These are phyloP conservation scores for Disparrhopalites patrizii DNA, from an alignment of 2,888 invertebrate genomes.

Conservation along the genomic window DNA sequence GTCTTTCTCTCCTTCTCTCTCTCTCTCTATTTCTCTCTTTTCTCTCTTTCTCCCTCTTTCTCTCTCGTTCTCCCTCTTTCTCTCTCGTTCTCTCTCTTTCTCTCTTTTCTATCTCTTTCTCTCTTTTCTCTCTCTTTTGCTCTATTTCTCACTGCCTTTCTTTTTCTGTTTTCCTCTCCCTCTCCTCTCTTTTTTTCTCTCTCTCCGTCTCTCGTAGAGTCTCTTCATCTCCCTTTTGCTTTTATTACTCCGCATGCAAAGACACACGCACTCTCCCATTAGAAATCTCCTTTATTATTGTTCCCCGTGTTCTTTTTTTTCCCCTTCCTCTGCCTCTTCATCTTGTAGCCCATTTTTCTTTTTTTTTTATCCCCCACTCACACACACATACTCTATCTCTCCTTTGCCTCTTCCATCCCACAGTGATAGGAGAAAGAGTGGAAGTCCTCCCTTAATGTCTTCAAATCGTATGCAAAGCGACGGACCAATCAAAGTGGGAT, in stretches of 20 bases:
- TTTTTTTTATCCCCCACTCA: background rate
- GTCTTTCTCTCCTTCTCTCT: no score
- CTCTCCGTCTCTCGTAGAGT: no score
- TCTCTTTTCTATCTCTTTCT: conserved; percentile 17
- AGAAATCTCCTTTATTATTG: background rate
- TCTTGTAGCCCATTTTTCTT: conserved; percentile 1
- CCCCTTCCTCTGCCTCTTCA: background rate
- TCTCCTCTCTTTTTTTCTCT: conserved; percentile 9
- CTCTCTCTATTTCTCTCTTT: no score
- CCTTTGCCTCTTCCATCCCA: no score
- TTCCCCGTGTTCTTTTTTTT: conserved; percentile 13
- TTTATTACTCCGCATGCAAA: no score
- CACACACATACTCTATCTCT: background rate
- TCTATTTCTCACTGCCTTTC: conserved; percentile 4
- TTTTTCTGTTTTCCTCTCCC: background rate
- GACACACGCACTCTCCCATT: background rate
- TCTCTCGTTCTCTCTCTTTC: background rate
- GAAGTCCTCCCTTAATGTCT: no score
- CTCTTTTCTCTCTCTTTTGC: background rate
- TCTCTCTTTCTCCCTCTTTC: no score
- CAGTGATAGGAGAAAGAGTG: no score
- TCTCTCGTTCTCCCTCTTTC: no score
- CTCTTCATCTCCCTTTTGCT: no score
- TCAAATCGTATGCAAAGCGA: no score
- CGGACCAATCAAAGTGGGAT: no score